Evolutionary conservation across 2,113 vertebrate species (phyloP), one percentile per base, ranked within the genome.

Genomic region (Ctenodactylus gundi): DNA sequence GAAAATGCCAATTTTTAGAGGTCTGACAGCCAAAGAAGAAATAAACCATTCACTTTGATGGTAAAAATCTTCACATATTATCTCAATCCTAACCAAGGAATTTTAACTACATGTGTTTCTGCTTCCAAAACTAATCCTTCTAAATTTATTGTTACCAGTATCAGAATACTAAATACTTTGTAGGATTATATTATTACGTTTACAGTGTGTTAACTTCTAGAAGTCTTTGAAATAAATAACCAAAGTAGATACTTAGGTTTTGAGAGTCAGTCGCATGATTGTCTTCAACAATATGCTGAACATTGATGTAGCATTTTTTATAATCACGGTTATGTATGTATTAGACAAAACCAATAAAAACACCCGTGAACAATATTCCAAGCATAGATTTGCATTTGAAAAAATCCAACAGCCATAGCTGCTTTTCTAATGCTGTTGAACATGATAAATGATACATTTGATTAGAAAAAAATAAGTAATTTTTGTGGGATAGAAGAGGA

Each of bases 161-260:
- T 34, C 29, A 85, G 62, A 1, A 64, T 39, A 57, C 18, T 72
- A 77, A 55, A 23, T 58, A 86, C 49, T 81, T 84, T 68, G 53
- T 49, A 88, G 44, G 3, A 53, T 77, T 57, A 34, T 85, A 18
- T 39, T 88, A 13, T 49, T 60, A 55, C 21, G 36, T 31, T 85
- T 58, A 39, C 51, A 3, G 3, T 25, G 0, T 84, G 46, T 75
- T 83, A 90, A 91, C 84, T 89, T 64, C 36, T 12, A 75, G 62
- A 93, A 89, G 1, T 34, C 39, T 87, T 80, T 81, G 29, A 82
- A 76, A 90, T 75, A 90, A 82, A 41, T 44, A 49, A 90, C n/a
- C 18, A 46, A 94, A 78, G 65, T 49, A 62, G 8, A 0, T 76
- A 8, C 27, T 36, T 75, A 25, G 8, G 39, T 29, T 75, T 72